Evolutionary conservation across 2,113 vertebrate species (phyloP), one percentile per base, ranked within the genome.

Genomic region (Xenopus tropicalis): DNA sequence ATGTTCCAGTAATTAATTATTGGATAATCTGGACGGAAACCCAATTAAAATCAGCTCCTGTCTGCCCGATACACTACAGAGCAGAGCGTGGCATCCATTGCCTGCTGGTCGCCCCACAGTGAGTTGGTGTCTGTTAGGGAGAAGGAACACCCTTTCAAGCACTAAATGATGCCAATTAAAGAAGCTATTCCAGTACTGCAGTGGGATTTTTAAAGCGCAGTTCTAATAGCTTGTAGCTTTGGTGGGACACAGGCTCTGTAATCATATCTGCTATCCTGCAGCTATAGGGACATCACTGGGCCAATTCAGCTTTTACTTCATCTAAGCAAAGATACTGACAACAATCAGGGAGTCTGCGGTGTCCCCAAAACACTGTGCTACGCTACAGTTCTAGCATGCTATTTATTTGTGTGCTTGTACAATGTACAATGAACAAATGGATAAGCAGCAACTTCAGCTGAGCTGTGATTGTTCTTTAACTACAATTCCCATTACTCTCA

Each of bases 91-190:
- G 70, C 67, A n/a, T 83, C 65, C 56, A 78, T 66, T 62, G 67
- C 59, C 82, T 76, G 56, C 73, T 79, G 78, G 69, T 79, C 71
- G 82, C 67, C 77, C 79, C 77, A 61, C 65, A 80, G 80, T 80
- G 83, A 82, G 81, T 80, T 78, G 67, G 57, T 66, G 77, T 71
- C 80, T 80, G 80, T 66, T 21, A 43, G 22, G 63, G 67, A 74
- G 79, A 81, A 80, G 78, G 70, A 85, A 80, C 69, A 71, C 77
- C 71, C 80, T 82, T 84, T 79, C 70, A 77, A 80, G 79, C 72
- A 63, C 66, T 82, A 85, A 83, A 85, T 79, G 71, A 86, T 80
- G 78, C 72, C 83, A 84, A 85, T 86, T 86, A 87, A 70, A 78
- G 78, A 77, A 83, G 79, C 82, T 82, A 83, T 80, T 79, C 80